Evolutionary conservation across 2,888 invertebrate genomes (phyloP).

Genomic region (Bruchidius siliquastri): DNA sequence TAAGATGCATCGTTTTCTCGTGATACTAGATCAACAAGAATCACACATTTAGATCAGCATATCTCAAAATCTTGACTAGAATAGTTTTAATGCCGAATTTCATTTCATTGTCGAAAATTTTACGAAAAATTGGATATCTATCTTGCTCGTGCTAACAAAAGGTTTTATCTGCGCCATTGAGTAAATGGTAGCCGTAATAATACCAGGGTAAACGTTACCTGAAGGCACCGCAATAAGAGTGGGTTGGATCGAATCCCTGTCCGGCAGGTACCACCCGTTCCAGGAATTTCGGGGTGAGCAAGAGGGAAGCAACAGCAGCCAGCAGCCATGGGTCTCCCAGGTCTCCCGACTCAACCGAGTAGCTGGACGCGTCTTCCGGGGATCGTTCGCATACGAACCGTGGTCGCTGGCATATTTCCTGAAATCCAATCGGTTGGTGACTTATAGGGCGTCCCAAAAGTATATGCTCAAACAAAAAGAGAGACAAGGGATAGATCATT

Average conservation of each 20-base stretch:
- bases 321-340: conserved; percentile 58
- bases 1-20: too few species aligned
- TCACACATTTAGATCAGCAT: too few species aligned
- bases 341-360: conserved; percentile 55
- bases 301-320: conserved; percentile 62
- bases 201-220: too few species aligned
- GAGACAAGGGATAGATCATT: conserved; percentile 7
- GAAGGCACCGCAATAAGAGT: conserved; percentile 61
- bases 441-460: neutral
- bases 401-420: conserved; percentile 65
- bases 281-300: conserved; percentile 62
- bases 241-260: conserved; percentile 57
- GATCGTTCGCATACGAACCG: conserved; percentile 51
- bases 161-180: too few species aligned
- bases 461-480: neutral
- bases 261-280: conserved; percentile 63
- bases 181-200: too few species aligned
- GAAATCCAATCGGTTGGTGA: conserved; percentile 22
- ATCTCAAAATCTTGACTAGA: too few species aligned
- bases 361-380: conserved; percentile 36
- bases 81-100: too few species aligned
- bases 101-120: too few species aligned
- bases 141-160: too few species aligned
- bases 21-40: too few species aligned
- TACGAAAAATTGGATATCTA: too few species aligned